Percentiles rank a stretch among this genome's conserved stretches.
phyloP scores from a whole-genome alignment of 2,888 invertebrate genomes.

The Syritta pipiens region DNA sequence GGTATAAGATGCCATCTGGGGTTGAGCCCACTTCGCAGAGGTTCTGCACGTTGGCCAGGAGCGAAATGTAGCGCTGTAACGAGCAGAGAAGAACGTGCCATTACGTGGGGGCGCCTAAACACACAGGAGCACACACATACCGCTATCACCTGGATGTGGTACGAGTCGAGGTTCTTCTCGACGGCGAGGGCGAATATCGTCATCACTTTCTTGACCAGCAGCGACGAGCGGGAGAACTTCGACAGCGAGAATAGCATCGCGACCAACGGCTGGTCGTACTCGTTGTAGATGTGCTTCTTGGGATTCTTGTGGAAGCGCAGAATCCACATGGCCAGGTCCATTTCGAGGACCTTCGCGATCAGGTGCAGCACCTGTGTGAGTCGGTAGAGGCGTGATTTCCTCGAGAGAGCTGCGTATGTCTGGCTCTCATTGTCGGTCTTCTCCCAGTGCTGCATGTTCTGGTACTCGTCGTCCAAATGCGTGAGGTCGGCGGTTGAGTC shows the following conservation, averaged over 20 bases:
- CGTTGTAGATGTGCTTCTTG: constrained; percentile 72
- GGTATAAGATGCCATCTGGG: constrained; percentile 73
- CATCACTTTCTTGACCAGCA: constrained; percentile 73
- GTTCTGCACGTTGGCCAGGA: constrained; percentile 75
- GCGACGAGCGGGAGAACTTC: constrained; percentile 71
- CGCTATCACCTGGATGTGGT: constrained; percentile 73
- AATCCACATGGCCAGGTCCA: constrained; percentile 82
- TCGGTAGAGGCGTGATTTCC: constrained; percentile 80
- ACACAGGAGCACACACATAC: constrained; percentile 69
- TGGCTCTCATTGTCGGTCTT: constrained; percentile 70
- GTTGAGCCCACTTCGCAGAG: constrained; percentile 74
- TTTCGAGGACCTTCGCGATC: constrained; percentile 81
- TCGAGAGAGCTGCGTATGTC: constrained; percentile 70
- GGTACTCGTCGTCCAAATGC: constrained; percentile 60
- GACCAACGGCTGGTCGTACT: constrained; percentile 74
- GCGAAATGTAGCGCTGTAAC: constrained; percentile 74
- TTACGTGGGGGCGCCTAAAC: background rate
- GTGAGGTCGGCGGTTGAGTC: background rate
- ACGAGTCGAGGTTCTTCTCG: constrained; percentile 70
- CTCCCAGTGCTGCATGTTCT: constrained; percentile 75
- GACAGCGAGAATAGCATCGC: constrained; percentile 73
- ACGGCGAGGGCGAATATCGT: constrained; percentile 73
- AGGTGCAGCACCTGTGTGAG: constrained; percentile 80
- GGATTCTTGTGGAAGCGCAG: constrained; percentile 78
- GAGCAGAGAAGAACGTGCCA: background rate